phyloP scores from a whole-genome alignment of 2,113 vertebrate species.

The Ranitomeya imitator region DNA sequence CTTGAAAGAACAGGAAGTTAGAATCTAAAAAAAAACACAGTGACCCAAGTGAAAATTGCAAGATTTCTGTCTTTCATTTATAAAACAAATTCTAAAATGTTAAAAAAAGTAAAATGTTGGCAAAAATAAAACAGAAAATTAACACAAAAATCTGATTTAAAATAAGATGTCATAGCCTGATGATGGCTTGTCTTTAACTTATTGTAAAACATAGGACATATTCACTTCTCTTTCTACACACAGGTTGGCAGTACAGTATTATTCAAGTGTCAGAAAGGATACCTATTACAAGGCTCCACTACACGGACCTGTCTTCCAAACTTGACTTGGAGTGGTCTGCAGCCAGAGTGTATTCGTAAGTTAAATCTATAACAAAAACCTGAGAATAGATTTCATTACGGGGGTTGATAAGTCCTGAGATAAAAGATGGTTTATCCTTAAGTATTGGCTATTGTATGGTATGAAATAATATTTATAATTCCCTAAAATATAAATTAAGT shows the following conservation, averaged over 20 bases:
- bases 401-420: neutral
- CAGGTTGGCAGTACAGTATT: constrained; percentile 86
- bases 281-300: constrained; percentile 94
- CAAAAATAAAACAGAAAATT: no score
- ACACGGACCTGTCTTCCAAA: constrained; percentile 93
- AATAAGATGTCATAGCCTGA: no score
- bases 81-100: no score
- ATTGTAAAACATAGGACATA: neutral
- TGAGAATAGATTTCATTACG: neutral
- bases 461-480: no score
- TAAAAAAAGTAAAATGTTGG: no score
- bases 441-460: no score
- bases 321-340: constrained; percentile 94
- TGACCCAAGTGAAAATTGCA: no score
- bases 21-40: no score
- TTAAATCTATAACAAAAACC: constrained; percentile 56
- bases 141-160: no score
- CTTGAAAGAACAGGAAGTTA: no score
- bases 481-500: no score
- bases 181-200: neutral
- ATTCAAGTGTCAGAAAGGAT: constrained; percentile 94
- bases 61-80: no score
- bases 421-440: neutral
- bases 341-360: constrained; percentile 92
- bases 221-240: neutral